Percentiles rank a stretch among this genome's conserved stretches.
Conservation (phyloP, 2,888 invertebrate genomes). For the Chrysopilus asiliformis region DNA sequence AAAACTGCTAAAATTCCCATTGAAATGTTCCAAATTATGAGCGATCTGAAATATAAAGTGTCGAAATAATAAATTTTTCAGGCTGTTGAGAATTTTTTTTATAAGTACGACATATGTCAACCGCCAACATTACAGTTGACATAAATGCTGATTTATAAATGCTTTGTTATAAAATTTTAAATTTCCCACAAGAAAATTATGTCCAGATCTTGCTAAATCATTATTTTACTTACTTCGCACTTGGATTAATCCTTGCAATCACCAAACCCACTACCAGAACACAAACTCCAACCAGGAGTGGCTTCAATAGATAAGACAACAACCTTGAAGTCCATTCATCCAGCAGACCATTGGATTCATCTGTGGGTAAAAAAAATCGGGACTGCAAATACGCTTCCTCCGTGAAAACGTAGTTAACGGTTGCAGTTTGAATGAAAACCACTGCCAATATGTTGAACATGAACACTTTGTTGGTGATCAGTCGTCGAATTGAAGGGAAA, state of each 20-base stretch:
- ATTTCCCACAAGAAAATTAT: no score
- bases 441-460: constrained; percentile 40
- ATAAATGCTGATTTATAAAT: no score
- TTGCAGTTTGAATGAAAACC: constrained; percentile 39
- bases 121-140: no score
- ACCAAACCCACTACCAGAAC: constrained; percentile 42
- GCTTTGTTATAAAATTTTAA: no score
- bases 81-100: no score
- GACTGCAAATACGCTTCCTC: constrained; percentile 46
- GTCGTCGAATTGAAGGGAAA: constrained; percentile 37
- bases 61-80: no score
- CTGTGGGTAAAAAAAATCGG: constrained; percentile 41
- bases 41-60: constrained; percentile 19
- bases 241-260: constrained; percentile 40
- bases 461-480: constrained; percentile 43
- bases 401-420: constrained; percentile 40
- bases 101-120: no score
- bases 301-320: constrained; percentile 41
- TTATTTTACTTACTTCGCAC: constrained; percentile 28
- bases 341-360: constrained; percentile 38
- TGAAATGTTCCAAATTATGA: constrained; percentile 40
- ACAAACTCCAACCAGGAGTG: constrained; percentile 40
- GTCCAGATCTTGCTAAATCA: constrained; percentile 3
- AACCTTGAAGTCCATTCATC: constrained; percentile 43
- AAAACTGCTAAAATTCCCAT: constrained; percentile 34